Evolutionary conservation across 2,797 vertebrate species (phyloP).

Genomic region (Gastrophryne carolinensis): DNA sequence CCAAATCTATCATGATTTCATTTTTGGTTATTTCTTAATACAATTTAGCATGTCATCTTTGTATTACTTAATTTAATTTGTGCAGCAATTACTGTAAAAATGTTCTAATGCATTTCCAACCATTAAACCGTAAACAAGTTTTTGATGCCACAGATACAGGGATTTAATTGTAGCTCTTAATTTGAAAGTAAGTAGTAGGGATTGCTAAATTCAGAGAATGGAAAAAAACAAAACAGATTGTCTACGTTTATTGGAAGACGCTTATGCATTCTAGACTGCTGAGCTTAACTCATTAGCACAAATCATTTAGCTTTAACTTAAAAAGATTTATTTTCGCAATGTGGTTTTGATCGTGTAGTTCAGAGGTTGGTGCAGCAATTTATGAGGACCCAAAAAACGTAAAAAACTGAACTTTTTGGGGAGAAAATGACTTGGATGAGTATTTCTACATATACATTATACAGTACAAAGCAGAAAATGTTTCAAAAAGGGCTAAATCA

Average conservation of each 20-base stretch:
- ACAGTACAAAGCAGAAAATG: too few relatives aligned
- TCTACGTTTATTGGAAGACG: constrained; percentile 53
- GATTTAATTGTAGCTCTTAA: constrained; percentile 55
- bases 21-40: constrained; percentile 15
- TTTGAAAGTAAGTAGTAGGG: constrained; percentile 56
- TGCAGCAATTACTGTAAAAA: constrained; percentile 57
- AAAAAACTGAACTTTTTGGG: too few relatives aligned
- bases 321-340: constrained; percentile 41
- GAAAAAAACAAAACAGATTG: constrained; percentile 46
- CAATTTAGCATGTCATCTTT: not conserved
- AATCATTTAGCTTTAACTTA: constrained; percentile 51
- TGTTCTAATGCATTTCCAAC: constrained; percentile 56
- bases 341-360: constrained; percentile 49
- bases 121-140: constrained; percentile 8
- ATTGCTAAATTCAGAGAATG: constrained; percentile 54
- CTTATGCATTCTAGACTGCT: constrained; percentile 49
- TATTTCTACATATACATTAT: too few relatives aligned
- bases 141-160: constrained; percentile 46
- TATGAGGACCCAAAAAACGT: too few relatives aligned
- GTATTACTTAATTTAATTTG: constrained; percentile 53
- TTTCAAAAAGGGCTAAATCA: too few relatives aligned
- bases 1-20: not conserved
- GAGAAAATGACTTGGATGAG: too few relatives aligned
- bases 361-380: constrained; percentile 28
- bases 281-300: constrained; percentile 49